phyloP scores from a whole-genome alignment of 2,797 vertebrate species.

The Allobates femoralis region DNA sequence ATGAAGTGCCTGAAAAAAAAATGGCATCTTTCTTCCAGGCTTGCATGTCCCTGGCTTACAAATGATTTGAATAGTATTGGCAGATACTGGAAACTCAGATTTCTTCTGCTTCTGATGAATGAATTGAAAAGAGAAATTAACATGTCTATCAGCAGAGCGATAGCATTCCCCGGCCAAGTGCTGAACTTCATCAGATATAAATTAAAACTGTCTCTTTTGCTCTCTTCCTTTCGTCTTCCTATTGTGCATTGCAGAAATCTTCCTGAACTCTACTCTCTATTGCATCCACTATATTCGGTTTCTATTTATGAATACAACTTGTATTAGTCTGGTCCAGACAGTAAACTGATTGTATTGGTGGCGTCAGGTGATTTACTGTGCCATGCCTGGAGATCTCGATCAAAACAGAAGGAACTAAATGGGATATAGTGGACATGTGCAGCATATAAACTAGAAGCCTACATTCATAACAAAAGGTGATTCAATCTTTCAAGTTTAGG shows the following conservation, averaged over 20 bases:
- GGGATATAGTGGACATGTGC: constrained; percentile 34
- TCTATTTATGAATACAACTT: constrained; percentile 56
- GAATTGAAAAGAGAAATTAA: constrained; percentile 52
- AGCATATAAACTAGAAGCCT: constrained; percentile 33
- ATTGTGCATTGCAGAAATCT: not conserved
- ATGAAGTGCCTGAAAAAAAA: constrained; percentile 60
- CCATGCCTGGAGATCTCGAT: constrained; percentile 51
- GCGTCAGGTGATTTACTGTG: constrained; percentile 50
- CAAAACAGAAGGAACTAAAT: constrained; percentile 39
- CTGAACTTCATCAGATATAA: constrained; percentile 52
- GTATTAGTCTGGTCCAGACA: constrained; percentile 39
- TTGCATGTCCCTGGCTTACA: constrained; percentile 52
- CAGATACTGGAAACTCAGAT: constrained; percentile 54
- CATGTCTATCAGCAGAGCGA: constrained; percentile 54
- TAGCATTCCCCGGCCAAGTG: constrained; percentile 19
- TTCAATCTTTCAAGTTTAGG: too few relatives aligned
- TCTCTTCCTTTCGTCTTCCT: constrained; percentile 5
- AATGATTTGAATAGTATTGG: constrained; percentile 55
- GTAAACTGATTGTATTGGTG: constrained; percentile 52
- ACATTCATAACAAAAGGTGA: not conserved
- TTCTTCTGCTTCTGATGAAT: constrained; percentile 50
- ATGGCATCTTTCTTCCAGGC: constrained; percentile 49
- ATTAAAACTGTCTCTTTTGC: constrained; percentile 44
- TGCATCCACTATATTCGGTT: constrained; percentile 19
- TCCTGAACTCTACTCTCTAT: not conserved